phyloP scores from a whole-genome alignment of 2,797 vertebrate species.

The Hemibagrus guttatus region DNA sequence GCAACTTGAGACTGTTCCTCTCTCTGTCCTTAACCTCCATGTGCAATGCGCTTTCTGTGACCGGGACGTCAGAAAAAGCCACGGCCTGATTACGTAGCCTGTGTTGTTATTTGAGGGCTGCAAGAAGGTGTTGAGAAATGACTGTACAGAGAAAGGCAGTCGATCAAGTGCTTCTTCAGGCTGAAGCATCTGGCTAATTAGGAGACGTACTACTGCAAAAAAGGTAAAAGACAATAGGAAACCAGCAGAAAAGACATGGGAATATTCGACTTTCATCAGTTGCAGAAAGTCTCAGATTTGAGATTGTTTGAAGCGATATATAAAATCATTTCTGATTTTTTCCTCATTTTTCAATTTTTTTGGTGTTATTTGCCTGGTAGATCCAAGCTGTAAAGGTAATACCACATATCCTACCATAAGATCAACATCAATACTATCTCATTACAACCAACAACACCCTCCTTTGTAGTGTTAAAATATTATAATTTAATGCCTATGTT shows the following conservation, averaged over 20 bases:
- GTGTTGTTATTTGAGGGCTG: conserved; percentile 50
- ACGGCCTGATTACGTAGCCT: conserved; percentile 16
- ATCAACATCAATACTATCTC: background rate
- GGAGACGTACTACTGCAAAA: conserved; percentile 62
- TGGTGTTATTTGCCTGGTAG: background rate
- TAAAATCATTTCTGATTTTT: background rate
- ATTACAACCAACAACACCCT: background rate
- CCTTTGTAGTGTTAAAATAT: background rate
- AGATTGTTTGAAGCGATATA: background rate
- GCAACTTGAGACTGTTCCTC: conserved; percentile 66
- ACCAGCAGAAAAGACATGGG: conserved; percentile 7
- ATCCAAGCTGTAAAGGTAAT: background rate
- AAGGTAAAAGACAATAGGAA: conserved; percentile 14
- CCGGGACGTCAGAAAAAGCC: conserved; percentile 57
- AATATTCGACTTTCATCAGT: conserved; percentile 11
- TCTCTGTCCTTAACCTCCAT: conserved; percentile 62
- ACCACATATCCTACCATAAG: background rate
- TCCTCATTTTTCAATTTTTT: background rate
- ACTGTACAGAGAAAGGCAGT: conserved; percentile 66
- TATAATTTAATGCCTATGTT: background rate
- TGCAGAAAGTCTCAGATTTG: background rate
- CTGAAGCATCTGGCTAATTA: conserved; percentile 75
- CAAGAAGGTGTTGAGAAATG: conserved; percentile 56
- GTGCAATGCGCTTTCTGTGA: conserved; percentile 65
- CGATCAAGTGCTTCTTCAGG: conserved; percentile 72